Percentiles rank a stretch among this genome's conserved stretches.
Conservation (phyloP, 2,113 vertebrate species). For the Suncus etruscus region DNA sequence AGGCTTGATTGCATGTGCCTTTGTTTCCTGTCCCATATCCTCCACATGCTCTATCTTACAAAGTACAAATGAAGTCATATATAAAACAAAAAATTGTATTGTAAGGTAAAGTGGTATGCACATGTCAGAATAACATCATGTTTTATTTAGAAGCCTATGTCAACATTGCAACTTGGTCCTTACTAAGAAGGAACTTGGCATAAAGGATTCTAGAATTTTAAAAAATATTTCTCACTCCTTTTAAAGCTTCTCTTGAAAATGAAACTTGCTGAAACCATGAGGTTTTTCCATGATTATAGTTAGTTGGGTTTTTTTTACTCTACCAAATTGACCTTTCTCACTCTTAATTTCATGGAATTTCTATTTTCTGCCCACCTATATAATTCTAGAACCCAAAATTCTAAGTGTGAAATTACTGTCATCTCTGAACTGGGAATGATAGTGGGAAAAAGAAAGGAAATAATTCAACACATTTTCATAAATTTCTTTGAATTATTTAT, state of each 20-base stretch:
- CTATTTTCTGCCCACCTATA: not conserved
- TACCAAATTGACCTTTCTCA: not conserved
- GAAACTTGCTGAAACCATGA: not conserved
- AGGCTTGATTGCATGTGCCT: not conserved
- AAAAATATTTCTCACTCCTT: not conserved
- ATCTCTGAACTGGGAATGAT: not conserved
- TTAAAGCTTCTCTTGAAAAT: not conserved
- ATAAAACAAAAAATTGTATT: no score
- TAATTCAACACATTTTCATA: not conserved
- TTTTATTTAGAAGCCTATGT: slow-evolving; percentile 18
- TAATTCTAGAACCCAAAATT: not conserved
- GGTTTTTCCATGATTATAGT: not conserved
- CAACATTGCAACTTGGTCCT: not conserved
- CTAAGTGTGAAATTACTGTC: not conserved
- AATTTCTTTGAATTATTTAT: slow-evolving; percentile 1
- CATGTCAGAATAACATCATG: slow-evolving; percentile 2
- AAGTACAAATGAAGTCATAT: no score
- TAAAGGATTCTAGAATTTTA: not conserved
- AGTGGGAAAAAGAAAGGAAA: not conserved
- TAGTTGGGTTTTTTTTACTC: slow-evolving; percentile 8
- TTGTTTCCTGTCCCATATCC: not conserved
- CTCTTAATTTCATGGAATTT: slow-evolving; percentile 3
- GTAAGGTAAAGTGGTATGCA: not conserved
- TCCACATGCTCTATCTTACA: not conserved
- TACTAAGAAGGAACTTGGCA: not conserved